phyloP scores from a whole-genome alignment of 1,140 invertebrate species.

The Dendroctonus valens region DNA sequence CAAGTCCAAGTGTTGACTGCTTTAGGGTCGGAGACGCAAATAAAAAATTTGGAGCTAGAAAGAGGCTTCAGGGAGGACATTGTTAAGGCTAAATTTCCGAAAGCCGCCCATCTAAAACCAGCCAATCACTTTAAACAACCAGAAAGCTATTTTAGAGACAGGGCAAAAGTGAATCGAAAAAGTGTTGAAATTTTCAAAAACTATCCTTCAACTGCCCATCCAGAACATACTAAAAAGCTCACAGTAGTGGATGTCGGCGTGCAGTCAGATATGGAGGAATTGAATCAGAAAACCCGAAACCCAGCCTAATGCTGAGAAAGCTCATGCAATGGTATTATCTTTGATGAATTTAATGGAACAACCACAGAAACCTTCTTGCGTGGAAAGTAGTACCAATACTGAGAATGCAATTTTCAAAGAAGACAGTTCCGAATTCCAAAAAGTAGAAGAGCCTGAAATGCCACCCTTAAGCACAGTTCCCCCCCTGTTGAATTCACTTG shows the following conservation, averaged over 20 bases:
- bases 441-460: too few relatives aligned
- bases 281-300: background rate
- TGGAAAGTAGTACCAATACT: conserved; percentile 36
- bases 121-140: conserved; percentile 1
- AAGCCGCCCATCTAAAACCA: conserved; percentile 6
- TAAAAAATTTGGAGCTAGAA: conserved; percentile 56
- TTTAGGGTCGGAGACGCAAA: conserved; percentile 60
- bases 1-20: conserved; percentile 58
- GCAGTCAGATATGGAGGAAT: conserved; percentile 28
- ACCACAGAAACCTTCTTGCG: conserved; percentile 17
- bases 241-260: conserved; percentile 29
- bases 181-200: background rate
- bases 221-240: background rate
- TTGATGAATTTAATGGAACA: conserved; percentile 36
- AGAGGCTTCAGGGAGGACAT: conserved; percentile 52
- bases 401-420: conserved; percentile 6
- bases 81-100: conserved; percentile 36
- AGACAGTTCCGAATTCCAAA: background rate
- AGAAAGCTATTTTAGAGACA: conserved; percentile 15
- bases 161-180: conserved; percentile 11
- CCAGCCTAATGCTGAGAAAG: background rate
- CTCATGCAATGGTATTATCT: conserved; percentile 28
- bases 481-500: conserved; percentile 52
- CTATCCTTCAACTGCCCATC: background rate
- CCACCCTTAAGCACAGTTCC: conserved; percentile 44